These are phyloP conservation scores for Dynastes maya DNA, from an alignment of 2,888 invertebrate species.

Conservation along the genomic window DNA sequence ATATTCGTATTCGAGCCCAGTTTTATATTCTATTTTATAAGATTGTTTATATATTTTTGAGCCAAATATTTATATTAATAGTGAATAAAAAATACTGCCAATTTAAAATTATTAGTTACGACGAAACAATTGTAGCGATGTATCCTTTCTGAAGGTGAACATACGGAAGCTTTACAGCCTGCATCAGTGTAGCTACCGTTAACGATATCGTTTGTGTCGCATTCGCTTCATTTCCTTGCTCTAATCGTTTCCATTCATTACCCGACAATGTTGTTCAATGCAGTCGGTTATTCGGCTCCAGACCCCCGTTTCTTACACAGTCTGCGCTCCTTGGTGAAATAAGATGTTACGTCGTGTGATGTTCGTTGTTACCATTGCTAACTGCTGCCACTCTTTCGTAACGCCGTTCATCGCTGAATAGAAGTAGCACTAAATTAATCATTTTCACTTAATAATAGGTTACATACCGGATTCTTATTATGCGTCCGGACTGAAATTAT, in stretches of 20 bases:
- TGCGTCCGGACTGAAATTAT: slow-evolving; percentile 39
- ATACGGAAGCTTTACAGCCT: slow-evolving; percentile 11
- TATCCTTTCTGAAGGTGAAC: neutral
- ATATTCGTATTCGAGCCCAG: too few relatives aligned
- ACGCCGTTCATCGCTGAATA: slow-evolving; percentile 40
- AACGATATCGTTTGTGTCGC: slow-evolving; percentile 58
- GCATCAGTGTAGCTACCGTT: slow-evolving; percentile 42
- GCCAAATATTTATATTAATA: too few relatives aligned
- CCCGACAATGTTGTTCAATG: slow-evolving; percentile 51
- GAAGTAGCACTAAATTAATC: slow-evolving; percentile 50
- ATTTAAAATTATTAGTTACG: too few relatives aligned
- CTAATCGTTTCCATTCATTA: slow-evolving; percentile 59
- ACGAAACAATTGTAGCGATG: neutral
- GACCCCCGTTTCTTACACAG: slow-evolving; percentile 46
- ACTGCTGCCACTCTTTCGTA: slow-evolving; percentile 48
- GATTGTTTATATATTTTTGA: too few relatives aligned
- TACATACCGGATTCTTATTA: slow-evolving; percentile 44
- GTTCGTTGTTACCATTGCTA: slow-evolving; percentile 49
- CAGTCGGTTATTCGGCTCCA: slow-evolving; percentile 46
- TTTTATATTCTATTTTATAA: too few relatives aligned
- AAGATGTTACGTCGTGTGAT: slow-evolving; percentile 48
- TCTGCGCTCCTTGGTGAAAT: slow-evolving; percentile 32
- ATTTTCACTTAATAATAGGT: slow-evolving; percentile 48
- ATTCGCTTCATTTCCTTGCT: slow-evolving; percentile 56
- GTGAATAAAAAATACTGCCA: too few relatives aligned